These are phyloP conservation scores for Neodiprion pinetum DNA, from an alignment of 1,140 invertebrate genomes.

Conservation along the genomic window DNA sequence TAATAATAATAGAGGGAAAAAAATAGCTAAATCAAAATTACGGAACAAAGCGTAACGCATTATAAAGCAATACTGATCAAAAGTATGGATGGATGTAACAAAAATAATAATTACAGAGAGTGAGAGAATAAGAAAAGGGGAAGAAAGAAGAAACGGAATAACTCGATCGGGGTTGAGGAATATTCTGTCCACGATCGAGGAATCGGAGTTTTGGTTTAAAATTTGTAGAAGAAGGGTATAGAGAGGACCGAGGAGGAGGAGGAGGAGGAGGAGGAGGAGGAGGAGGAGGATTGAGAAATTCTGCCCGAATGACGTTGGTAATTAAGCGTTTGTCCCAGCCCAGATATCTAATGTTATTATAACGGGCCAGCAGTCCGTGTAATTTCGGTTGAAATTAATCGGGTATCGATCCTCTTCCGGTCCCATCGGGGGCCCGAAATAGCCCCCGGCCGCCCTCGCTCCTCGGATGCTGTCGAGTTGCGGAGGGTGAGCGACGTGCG, in stretches of 20 bases:
- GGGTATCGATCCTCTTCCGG: conserved; percentile 37
- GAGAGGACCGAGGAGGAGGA: background rate
- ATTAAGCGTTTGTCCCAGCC: background rate
- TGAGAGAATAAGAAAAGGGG: no score
- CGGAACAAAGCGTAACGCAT: no score
- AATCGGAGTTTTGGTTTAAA: background rate
- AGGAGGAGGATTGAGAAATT: no score
- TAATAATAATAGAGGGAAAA: no score
- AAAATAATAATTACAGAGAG: no score
- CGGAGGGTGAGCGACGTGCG: conserved; percentile 6
- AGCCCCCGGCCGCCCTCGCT: background rate
- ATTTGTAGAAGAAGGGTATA: background rate
- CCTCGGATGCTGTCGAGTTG: background rate
- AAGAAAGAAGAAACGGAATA: background rate
- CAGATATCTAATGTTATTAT: background rate
- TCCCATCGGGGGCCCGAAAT: background rate
- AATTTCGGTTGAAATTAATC: conserved; percentile 40
- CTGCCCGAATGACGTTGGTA: background rate
- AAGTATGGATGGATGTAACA: no score
- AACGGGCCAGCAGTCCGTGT: conserved; percentile 23
- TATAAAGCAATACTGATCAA: no score
- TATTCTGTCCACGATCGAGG: background rate
- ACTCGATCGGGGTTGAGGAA: background rate
- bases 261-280: background rate
- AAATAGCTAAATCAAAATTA: no score